Base-by-base conservation (phyloP, 2,113 vertebrate species). In the Phylloscopus trochiloides region DNA sequence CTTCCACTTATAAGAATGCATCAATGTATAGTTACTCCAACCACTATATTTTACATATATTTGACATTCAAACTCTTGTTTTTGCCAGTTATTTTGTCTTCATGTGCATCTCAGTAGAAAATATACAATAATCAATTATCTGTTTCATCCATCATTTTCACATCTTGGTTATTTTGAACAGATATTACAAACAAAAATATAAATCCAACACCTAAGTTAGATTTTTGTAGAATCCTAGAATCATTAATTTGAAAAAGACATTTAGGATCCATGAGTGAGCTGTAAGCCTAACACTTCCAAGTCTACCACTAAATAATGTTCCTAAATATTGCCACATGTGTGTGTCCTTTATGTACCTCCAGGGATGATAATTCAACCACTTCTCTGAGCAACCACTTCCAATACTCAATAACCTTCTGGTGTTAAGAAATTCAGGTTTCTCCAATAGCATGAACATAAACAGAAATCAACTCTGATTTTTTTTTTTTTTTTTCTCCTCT, bases 401-500 rank as follows among this genome's bases (percentile, higher is more conserved):
- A 43, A 5, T 45, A 14, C 3, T 42, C 47, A 34, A 61, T 7
- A 50, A 29, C 3, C 2, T 54, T 75, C 32, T 0, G 0, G 3
- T 40, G 6, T 65, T 50, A 57, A 40, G 29, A 89, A 91, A 50
- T 59, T 14, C 1, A 38, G 2, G 22, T 20, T 65, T 55, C 42
- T 83, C 12, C 71, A 42, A 28, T 1, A 70, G 2, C 12, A 61
- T 22, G 29, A 42, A 38, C 6, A 15, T 17, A 9, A 81, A 38
- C 3, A 34, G 28, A 76, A 76, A 43, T 47, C 4, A 68, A 4
- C 8, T 34, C 34, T 25, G 19, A 29, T 2, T 7, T 7, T 54
- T 10, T 57, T 72, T 2, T 7, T 7, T 50, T 10, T 57, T 72
- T 61, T 57, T 3, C 34, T 34, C 34, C 34, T 34, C 25, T 48